Conservation (phyloP, 2,797 vertebrate species). For the Syncerus caffer region DNA sequence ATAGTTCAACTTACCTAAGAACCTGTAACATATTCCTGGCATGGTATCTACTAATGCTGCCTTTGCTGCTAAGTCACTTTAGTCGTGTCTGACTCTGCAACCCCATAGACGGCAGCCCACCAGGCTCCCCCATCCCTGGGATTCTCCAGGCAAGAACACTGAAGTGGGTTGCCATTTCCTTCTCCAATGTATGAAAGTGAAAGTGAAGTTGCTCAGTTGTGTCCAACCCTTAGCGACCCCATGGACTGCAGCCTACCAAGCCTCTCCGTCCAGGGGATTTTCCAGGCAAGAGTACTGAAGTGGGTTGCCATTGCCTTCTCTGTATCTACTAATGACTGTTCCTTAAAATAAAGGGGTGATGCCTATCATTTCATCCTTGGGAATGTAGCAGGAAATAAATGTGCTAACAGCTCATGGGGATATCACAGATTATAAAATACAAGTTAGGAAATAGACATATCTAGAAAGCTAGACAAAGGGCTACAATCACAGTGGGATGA, state of each 20-base stretch:
- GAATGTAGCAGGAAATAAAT: neutral
- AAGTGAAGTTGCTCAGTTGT: neutral
- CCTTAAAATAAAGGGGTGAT: neutral
- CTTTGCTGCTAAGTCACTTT: neutral
- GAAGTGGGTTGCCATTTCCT: neutral
- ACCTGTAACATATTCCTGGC: neutral
- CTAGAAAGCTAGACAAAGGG: neutral
- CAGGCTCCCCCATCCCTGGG: neutral
- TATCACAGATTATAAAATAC: neutral
- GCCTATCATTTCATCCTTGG: neutral
- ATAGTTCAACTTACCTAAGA: conserved; percentile 35
- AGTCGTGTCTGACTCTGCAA: rapidly evolving
- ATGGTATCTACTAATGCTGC: neutral
- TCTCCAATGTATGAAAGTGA: neutral
- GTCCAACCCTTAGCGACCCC: neutral
- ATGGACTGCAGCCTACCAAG: neutral
- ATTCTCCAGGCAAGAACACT: neutral
- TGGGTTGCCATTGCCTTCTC: neutral
- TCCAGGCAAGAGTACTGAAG: neutral
- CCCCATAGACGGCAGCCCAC: neutral
- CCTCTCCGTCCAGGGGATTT: neutral
- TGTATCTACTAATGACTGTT: neutral
- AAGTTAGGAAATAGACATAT: neutral
- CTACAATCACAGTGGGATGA: neutral
- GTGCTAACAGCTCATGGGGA: neutral